A percentile compares a stretch with the other conserved stretches of the same genome.
Conservation (phyloP, 2,113 vertebrate species). For the Toxotes chatareus region DNA sequence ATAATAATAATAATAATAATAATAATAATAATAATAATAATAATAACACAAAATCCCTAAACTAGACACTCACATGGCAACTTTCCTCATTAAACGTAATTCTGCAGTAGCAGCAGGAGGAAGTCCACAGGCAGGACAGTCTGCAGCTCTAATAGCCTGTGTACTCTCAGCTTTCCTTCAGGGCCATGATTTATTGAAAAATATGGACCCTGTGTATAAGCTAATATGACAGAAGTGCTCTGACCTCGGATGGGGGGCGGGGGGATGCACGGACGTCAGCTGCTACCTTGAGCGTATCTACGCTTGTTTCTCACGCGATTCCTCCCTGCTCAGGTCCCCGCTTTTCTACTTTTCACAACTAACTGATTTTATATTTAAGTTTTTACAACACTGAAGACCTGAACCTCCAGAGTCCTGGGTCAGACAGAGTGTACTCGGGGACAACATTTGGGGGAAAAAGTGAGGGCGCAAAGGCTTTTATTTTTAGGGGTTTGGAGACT, state of each 20-base stretch:
- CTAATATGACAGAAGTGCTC: conserved; percentile 80
- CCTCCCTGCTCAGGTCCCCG: neutral
- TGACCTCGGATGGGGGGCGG: conserved; percentile 63
- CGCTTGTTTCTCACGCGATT: conserved; percentile 76
- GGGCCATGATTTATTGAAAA: conserved; percentile 79
- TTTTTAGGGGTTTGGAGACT: conserved; percentile 3
- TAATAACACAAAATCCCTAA: too few species aligned
- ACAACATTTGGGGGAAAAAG: neutral
- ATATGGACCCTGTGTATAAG: conserved; percentile 70
- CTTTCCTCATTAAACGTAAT: conserved; percentile 38
- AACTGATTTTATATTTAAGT: conserved; percentile 20
- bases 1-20: neutral
- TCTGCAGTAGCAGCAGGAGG: conserved; percentile 1
- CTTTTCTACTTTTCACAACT: conserved; percentile 13
- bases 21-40: neutral
- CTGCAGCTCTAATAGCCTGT: conserved; percentile 44
- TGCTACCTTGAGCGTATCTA: conserved; percentile 55
- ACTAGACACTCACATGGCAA: neutral
- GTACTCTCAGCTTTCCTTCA: conserved; percentile 50
- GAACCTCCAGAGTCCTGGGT: conserved; percentile 3
- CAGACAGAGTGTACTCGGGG: neutral
- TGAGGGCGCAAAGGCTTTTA: neutral
- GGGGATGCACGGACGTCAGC: conserved; percentile 50
- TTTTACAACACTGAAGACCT: neutral
- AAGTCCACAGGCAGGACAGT: conserved; percentile 7